phyloP scores from a whole-genome alignment of 2,888 invertebrate species.

The Idaea dimidiata region DNA sequence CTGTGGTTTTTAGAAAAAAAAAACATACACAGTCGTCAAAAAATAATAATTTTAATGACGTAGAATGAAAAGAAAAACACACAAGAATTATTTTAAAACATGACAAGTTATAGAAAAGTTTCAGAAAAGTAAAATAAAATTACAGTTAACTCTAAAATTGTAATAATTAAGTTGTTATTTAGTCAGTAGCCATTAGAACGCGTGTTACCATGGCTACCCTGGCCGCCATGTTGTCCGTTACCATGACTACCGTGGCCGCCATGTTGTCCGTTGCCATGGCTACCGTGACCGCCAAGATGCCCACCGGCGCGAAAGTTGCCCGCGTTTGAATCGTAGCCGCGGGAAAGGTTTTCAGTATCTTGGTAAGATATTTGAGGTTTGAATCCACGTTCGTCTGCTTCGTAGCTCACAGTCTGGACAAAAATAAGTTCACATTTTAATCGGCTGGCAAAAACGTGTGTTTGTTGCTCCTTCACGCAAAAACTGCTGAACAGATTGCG shows the following conservation, averaged over 20 bases:
- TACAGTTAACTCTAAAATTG: conserved; percentile 13
- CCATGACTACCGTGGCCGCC: conserved; percentile 33
- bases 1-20: no score
- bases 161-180: conserved; percentile 16
- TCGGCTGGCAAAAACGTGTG: not conserved
- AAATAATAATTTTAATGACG: not conserved
- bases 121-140: conserved; percentile 13
- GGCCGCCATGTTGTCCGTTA: conserved; percentile 22
- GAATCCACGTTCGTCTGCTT: conserved; percentile 84
- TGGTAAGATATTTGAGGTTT: conserved; percentile 84
- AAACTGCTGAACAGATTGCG: no score
- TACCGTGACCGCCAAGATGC: conserved; percentile 31
- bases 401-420: conserved; percentile 83
- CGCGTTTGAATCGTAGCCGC: conserved; percentile 61
- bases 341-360: conserved; percentile 62
- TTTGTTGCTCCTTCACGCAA: no score
- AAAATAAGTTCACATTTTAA: conserved; percentile 10
- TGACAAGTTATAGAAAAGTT: conserved; percentile 2
- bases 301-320: conserved; percentile 40
- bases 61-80: conserved; percentile 6
- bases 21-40: no score
- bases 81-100: conserved; percentile 8
- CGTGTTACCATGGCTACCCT: conserved; percentile 35
- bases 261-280: conserved; percentile 25
- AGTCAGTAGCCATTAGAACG: conserved; percentile 48